These are phyloP conservation scores for Pomatostomus ruficeps DNA, from an alignment of 2,113 vertebrate genomes.

Conservation along the genomic window DNA sequence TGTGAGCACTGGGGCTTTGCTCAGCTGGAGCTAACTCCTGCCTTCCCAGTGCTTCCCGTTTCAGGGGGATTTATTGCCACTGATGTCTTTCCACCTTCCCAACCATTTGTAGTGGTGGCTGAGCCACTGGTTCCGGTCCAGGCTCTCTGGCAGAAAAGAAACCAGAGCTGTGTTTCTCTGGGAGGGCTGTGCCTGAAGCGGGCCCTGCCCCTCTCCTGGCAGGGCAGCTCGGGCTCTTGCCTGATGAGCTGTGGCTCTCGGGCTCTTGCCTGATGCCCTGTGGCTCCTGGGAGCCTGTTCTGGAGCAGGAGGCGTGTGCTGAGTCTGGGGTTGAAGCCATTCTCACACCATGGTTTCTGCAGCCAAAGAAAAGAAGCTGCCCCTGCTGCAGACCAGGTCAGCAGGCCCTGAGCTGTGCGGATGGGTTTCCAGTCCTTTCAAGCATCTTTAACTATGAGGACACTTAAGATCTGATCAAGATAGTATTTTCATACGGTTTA, in stretches of 20 bases:
- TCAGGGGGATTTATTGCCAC: not conserved
- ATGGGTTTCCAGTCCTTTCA: not conserved
- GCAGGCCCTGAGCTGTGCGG: not conserved
- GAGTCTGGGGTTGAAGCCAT: not conserved
- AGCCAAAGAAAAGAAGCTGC: not conserved
- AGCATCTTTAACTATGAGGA: not conserved
- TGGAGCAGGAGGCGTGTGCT: not conserved
- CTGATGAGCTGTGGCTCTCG: not conserved
- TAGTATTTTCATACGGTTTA: not conserved
- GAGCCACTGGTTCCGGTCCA: not conserved
- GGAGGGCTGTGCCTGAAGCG: not conserved
- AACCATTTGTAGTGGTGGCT: not conserved
- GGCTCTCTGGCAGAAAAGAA: not conserved
- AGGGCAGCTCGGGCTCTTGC: not conserved
- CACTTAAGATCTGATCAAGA: not conserved
- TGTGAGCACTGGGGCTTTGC: not conserved
- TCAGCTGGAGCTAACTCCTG: not conserved
- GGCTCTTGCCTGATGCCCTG: not conserved
- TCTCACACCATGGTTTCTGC: not conserved
- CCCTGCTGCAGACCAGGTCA: not conserved
- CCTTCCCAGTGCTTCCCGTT: not conserved
- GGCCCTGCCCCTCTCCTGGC: not conserved
- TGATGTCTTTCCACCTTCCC: not conserved
- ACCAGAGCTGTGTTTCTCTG: not conserved
- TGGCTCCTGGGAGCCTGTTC: not conserved